These are phyloP conservation scores for Lasioglossum villosulum DNA, from an alignment of 2,888 invertebrate genomes.

Conservation along the genomic window DNA sequence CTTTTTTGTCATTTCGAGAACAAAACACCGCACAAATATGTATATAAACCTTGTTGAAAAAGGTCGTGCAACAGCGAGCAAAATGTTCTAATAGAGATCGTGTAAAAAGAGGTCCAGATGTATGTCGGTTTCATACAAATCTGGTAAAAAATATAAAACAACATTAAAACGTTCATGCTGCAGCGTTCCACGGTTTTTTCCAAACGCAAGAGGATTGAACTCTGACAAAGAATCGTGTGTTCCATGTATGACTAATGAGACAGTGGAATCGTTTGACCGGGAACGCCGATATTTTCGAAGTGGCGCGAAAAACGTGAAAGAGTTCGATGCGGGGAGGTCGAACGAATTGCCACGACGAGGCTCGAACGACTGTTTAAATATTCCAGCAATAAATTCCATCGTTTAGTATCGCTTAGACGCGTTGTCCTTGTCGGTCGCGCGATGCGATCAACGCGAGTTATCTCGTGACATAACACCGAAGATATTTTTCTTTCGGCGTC, in stretches of 20 bases:
- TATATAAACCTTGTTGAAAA: not conserved
- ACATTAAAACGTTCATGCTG: not conserved
- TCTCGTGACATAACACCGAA: constrained; percentile 38
- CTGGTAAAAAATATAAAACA: not conserved
- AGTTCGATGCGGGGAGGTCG: not conserved
- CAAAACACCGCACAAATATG: not conserved
- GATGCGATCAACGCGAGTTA: constrained; percentile 35
- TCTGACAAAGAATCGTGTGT: not conserved
- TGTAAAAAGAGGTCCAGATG: not conserved
- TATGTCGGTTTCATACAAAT: not conserved
- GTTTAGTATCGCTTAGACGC: not conserved
- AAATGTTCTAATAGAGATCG: not conserved
- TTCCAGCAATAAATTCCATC: constrained; percentile 23
- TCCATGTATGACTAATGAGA: not conserved
- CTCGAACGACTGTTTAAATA: not conserved
- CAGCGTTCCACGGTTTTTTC: not conserved
- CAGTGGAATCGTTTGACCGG: not conserved
- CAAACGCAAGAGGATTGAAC: not conserved
- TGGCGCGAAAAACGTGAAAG: not conserved
- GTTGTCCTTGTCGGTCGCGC: constrained; percentile 43
- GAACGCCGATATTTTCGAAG: not conserved
- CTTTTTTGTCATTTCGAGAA: not conserved
- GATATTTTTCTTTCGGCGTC: constrained; percentile 42
- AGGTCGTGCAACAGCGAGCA: not conserved
- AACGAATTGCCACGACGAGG: not conserved